Evolutionary conservation across 2,797 vertebrate genomes (phyloP).

Genomic region (Thaleichthys pacificus): DNA sequence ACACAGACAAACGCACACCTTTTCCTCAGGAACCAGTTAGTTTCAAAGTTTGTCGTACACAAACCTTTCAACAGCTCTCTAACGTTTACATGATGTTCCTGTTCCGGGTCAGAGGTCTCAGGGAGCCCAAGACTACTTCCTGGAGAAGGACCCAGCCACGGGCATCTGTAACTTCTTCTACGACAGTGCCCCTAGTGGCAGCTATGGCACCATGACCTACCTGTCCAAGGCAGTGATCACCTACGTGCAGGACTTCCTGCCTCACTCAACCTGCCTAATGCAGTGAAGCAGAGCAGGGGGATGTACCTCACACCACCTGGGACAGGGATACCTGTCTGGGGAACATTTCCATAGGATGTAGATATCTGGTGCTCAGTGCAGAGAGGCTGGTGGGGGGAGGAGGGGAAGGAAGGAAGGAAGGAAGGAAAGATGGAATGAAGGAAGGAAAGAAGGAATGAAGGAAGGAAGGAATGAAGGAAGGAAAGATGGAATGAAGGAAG

Average conservation of each 20-base stretch:
- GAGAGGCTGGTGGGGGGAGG: no score
- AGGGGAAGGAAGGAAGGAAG: no score
- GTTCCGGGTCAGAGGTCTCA: slow-evolving; percentile 77
- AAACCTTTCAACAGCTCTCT: neutral
- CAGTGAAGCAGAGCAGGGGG: slow-evolving; percentile 70
- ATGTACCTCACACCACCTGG: no score
- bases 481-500: no score
- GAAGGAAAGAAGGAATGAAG: no score
- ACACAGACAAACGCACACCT: neutral
- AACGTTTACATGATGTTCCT: neutral
- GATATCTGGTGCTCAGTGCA: no score
- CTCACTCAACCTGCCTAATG: slow-evolving; percentile 89
- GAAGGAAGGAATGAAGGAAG: no score
- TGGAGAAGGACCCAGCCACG: slow-evolving; percentile 88
- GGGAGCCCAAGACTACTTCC: slow-evolving; percentile 82
- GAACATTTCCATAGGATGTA: neutral
- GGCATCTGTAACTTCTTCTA: slow-evolving; percentile 96
- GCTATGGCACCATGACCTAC: slow-evolving; percentile 97
- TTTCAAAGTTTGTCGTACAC: neutral
- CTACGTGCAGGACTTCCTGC: slow-evolving; percentile 91
- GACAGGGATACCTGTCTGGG: neutral
- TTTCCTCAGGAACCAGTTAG: neutral
- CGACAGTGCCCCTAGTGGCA: slow-evolving; percentile 95
- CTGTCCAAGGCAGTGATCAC: slow-evolving; percentile 89
- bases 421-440: no score